Conservation (phyloP, 2,797 vertebrate species). For the Nyctibius grandis region DNA sequence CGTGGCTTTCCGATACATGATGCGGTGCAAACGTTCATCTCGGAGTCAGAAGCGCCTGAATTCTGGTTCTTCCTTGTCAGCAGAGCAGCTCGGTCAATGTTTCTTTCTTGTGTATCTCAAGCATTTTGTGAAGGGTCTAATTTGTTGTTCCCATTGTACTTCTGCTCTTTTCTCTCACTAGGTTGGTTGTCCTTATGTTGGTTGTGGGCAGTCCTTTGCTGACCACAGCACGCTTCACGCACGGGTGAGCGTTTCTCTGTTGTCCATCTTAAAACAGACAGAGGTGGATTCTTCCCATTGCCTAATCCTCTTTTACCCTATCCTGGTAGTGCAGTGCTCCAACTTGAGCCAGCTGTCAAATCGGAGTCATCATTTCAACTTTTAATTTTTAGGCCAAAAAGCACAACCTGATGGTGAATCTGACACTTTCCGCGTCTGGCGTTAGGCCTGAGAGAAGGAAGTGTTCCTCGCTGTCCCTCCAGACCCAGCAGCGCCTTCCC, state of each 20-base stretch:
- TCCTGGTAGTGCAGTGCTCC: background rate
- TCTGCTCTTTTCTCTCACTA: constrained; percentile 37
- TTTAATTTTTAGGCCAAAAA: constrained; percentile 79
- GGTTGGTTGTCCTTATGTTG: constrained; percentile 92
- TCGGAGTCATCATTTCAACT: background rate
- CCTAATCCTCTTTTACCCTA: background rate
- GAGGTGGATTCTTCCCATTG: background rate
- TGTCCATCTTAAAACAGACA: background rate
- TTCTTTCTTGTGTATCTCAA: background rate
- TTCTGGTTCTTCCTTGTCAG: background rate
- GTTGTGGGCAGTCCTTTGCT: constrained; percentile 93
- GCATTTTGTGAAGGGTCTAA: background rate
- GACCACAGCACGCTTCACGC: constrained; percentile 97
- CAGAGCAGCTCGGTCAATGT: background rate
- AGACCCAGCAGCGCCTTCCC: background rate
- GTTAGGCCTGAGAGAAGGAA: constrained; percentile 93
- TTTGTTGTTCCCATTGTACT: background rate
- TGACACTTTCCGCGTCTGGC: constrained; percentile 98
- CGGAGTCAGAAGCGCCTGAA: background rate
- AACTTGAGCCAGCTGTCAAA: background rate
- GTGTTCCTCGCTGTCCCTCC: constrained; percentile 81
- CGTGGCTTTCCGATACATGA: background rate
- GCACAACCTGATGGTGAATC: constrained; percentile 96
- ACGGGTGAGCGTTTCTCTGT: constrained; percentile 81
- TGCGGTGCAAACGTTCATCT: background rate